phyloP scores from a whole-genome alignment of 2,797 vertebrate species.

The Clarias platycephalus region DNA sequence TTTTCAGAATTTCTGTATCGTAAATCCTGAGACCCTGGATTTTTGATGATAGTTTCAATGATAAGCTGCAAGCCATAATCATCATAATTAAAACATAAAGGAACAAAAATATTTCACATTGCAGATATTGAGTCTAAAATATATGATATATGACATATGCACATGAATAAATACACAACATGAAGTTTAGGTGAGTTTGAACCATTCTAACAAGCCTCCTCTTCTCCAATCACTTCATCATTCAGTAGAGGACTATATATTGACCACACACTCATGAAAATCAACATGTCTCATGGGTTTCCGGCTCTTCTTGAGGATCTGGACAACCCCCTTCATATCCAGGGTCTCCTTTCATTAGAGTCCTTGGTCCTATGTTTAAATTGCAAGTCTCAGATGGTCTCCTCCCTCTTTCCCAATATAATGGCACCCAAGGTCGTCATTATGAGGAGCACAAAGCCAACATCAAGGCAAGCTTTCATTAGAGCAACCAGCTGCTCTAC shows the following conservation, averaged over 20 bases:
- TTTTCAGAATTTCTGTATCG: too few relatives aligned
- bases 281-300: constrained; percentile 5
- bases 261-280: background rate
- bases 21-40: too few relatives aligned
- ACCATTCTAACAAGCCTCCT: background rate
- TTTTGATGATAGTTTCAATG: too few relatives aligned
- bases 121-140: too few relatives aligned
- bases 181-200: background rate
- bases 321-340: background rate
- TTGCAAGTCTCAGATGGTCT: constrained; percentile 40
- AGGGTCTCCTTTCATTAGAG: constrained; percentile 35
- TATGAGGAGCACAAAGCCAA: constrained; percentile 35
- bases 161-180: too few relatives aligned
- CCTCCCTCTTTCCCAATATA: constrained; percentile 55
- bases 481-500: constrained; percentile 41
- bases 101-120: too few relatives aligned
- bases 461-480: constrained; percentile 49
- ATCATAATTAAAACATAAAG: too few relatives aligned
- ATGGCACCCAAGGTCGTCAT: constrained; percentile 48
- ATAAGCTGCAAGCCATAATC: too few relatives aligned
- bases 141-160: too few relatives aligned
- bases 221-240: background rate
- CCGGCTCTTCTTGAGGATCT: background rate
- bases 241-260: background rate
- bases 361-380: constrained; percentile 60